phyloP scores from a whole-genome alignment of 2,888 invertebrate species.

The Pristionchus japonicus region DNA sequence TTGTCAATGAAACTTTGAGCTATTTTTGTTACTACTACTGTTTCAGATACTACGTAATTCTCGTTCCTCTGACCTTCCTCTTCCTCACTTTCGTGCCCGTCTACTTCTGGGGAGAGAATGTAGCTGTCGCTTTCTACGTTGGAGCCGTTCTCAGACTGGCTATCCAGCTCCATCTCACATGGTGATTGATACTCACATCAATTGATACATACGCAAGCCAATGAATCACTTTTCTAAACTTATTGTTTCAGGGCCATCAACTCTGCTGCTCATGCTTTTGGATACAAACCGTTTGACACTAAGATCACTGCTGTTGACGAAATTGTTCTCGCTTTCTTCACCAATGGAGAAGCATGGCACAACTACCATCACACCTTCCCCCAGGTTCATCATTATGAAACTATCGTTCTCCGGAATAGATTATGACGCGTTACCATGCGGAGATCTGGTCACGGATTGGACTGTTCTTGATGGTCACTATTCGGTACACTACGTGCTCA shows the following conservation, averaged over 20 bases:
- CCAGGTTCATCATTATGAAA: conserved; percentile 56
- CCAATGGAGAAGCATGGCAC: conserved; percentile 77
- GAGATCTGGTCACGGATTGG: too few relatives aligned
- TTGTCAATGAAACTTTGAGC: neutral
- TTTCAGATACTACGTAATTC: conserved; percentile 82
- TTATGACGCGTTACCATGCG: too few relatives aligned
- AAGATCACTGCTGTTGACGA: conserved; percentile 71
- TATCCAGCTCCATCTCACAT: conserved; percentile 89
- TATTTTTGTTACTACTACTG: too few relatives aligned
- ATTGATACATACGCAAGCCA: neutral
- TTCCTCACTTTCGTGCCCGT: conserved; percentile 82
- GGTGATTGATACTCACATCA: too few relatives aligned
- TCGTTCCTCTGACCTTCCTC: conserved; percentile 87
- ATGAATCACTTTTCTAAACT: neutral
- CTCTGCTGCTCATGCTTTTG: conserved; percentile 91
- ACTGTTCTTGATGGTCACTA: too few relatives aligned
- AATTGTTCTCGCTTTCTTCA: conserved; percentile 66
- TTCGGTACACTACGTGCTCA: neutral
- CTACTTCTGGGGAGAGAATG: conserved; percentile 84
- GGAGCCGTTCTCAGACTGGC: conserved; percentile 87
- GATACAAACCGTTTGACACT: conserved; percentile 91
- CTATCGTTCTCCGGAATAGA: too few relatives aligned
- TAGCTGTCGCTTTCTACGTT: conserved; percentile 87
- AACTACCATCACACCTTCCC: conserved; percentile 79
- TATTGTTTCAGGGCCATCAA: conserved; percentile 82